phyloP scores from a whole-genome alignment of 2,113 vertebrate species.

The Bufo bufo region DNA sequence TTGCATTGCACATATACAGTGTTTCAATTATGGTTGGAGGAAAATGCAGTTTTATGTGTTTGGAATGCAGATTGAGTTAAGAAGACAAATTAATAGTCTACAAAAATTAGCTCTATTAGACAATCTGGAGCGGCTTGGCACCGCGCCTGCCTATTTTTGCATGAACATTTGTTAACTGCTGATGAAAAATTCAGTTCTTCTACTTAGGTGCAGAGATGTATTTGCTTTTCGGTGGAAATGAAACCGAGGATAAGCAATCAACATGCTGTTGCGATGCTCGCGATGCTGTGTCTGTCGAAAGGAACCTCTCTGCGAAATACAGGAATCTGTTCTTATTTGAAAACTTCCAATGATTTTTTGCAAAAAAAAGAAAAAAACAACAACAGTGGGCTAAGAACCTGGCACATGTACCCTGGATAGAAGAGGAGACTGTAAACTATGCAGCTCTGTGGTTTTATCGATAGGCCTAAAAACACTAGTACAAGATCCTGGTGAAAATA shows the following conservation, averaged over 20 bases:
- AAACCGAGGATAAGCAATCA: slow-evolving; percentile 64
- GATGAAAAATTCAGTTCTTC: slow-evolving; percentile 79
- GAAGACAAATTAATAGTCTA: slow-evolving; percentile 64
- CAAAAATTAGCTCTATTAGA: slow-evolving; percentile 68
- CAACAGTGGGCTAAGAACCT: background rate
- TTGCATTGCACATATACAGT: slow-evolving; percentile 30
- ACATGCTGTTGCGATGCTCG: slow-evolving; percentile 63
- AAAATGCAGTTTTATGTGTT: slow-evolving; percentile 51
- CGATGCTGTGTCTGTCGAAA: slow-evolving; percentile 44
- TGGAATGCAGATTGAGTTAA: slow-evolving; percentile 67
- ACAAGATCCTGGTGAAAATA: background rate
- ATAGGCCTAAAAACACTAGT: background rate
- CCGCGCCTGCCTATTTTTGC: slow-evolving; percentile 78
- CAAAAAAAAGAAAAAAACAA: background rate
- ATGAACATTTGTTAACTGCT: slow-evolving; percentile 82
- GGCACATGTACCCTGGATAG: background rate
- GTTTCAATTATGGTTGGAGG: slow-evolving; percentile 52
- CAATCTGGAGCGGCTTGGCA: slow-evolving; percentile 70
- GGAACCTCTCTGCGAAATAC: slow-evolving; percentile 25
- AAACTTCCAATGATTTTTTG: background rate
- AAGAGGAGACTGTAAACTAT: background rate
- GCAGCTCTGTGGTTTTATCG: no score
- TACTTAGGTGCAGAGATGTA: slow-evolving; percentile 76
- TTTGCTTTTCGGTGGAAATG: slow-evolving; percentile 63
- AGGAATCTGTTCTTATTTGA: slow-evolving; percentile 26